A percentile compares a stretch with the other conserved stretches of the same genome.
Conservation (phyloP, 1,140 invertebrate genomes). For the Drosophila tristis region DNA sequence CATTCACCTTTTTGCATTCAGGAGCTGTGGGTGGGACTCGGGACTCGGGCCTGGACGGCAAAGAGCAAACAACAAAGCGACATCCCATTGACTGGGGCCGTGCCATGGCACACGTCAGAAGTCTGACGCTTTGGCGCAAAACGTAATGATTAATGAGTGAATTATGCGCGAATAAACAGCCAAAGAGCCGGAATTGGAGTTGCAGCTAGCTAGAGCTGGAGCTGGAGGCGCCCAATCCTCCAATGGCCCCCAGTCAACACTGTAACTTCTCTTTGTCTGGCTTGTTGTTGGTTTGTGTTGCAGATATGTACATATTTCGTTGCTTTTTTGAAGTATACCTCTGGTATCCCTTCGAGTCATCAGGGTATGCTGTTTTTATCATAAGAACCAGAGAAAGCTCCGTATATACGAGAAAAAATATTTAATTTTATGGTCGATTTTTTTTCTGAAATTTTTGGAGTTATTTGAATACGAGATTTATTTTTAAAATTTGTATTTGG, state of each 20-base stretch:
- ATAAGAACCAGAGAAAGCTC: too few species aligned
- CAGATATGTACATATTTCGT: constrained; percentile 40
- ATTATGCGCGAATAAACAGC: constrained; percentile 82
- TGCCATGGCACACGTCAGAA: constrained; percentile 57
- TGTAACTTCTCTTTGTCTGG: constrained; percentile 76
- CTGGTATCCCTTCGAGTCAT: too few species aligned
- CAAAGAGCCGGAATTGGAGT: constrained; percentile 52
- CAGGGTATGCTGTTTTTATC: background rate
- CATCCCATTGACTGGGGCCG: constrained; percentile 37
- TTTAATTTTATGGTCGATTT: too few species aligned
- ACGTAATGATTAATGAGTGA: constrained; percentile 82
- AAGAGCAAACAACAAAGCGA: constrained; percentile 45
- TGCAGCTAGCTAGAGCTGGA: constrained; percentile 21
- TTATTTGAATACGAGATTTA: too few species aligned
- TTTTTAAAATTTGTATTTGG: too few species aligned
- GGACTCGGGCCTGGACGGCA: background rate
- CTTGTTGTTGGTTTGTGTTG: constrained; percentile 43
- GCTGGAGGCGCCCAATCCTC: background rate
- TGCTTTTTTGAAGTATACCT: background rate
- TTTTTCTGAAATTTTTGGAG: too few species aligned
- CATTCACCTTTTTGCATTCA: constrained; percentile 54
- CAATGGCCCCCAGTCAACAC: constrained; percentile 7
- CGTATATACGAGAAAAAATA: too few species aligned
- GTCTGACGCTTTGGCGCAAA: constrained; percentile 74
- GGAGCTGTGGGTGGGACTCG: background rate